Conservation (phyloP, 2,888 invertebrate species). For the Andrena haemorrhoa region DNA sequence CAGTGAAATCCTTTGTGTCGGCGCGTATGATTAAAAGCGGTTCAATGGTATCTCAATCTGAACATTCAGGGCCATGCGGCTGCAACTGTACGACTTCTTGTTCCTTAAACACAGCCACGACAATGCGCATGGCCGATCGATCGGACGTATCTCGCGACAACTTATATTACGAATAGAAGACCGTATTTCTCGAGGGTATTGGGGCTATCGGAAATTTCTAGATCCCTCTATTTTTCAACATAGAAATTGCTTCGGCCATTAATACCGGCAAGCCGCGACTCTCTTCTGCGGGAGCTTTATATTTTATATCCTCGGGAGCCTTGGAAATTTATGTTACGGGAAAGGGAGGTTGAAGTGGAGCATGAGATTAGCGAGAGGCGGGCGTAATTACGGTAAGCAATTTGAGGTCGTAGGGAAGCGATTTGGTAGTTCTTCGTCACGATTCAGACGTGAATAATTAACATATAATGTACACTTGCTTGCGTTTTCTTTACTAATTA, state of each 20-base stretch:
- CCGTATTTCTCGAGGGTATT: neutral
- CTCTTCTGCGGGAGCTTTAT: neutral
- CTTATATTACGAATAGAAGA: slow-evolving; percentile 10
- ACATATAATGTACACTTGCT: slow-evolving; percentile 3
- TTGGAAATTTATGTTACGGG: slow-evolving; percentile 33
- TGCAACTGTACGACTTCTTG: slow-evolving; percentile 3
- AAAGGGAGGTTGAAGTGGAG: slow-evolving; percentile 27
- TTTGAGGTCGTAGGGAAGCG: slow-evolving; percentile 15
- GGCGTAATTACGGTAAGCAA: slow-evolving; percentile 29
- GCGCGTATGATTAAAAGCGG: slow-evolving; percentile 42
- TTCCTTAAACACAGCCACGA: neutral
- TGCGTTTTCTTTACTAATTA: neutral
- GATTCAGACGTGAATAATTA: slow-evolving; percentile 33
- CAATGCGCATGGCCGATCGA: neutral
- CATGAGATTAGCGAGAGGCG: slow-evolving; percentile 27
- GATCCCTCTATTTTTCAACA: neutral
- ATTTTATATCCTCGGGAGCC: slow-evolving; percentile 29
- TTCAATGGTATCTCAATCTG: slow-evolving; percentile 38
- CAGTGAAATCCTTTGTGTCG: slow-evolving; percentile 44
- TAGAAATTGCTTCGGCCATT: slow-evolving; percentile 32
- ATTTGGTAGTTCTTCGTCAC: slow-evolving; percentile 19
- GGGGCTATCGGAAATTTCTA: neutral
- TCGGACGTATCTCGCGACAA: no score
- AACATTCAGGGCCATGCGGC: slow-evolving; percentile 9
- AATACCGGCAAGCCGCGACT: slow-evolving; percentile 4